A percentile compares a stretch with the other conserved stretches of the same genome.
phyloP scores from a whole-genome alignment of 2,888 invertebrate species.

The Microplitis deprimator region DNA sequence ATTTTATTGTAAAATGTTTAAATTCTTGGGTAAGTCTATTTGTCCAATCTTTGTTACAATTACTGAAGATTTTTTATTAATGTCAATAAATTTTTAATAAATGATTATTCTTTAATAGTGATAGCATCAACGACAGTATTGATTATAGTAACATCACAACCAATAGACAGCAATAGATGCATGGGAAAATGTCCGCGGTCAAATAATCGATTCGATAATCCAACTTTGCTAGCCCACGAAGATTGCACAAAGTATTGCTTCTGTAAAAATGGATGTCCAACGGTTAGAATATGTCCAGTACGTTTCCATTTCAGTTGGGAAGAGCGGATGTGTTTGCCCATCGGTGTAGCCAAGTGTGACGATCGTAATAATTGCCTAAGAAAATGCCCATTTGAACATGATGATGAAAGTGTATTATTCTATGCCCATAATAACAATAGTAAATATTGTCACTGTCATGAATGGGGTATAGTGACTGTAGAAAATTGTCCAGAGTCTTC shows the following conservation, averaged over 20 bases:
- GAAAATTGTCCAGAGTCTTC: background rate
- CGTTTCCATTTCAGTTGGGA: constrained; percentile 41
- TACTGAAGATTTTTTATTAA: background rate
- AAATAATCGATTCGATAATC: constrained; percentile 2
- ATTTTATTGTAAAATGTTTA: background rate
- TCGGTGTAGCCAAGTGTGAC: background rate
- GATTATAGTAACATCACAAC: background rate
- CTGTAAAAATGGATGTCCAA: constrained; percentile 47
- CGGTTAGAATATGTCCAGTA: constrained; percentile 41
- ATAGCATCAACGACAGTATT: background rate
- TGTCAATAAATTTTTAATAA: background rate
- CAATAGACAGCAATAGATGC: background rate
- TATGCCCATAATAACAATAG: background rate
- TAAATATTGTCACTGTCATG: background rate
- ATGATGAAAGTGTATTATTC: background rate
- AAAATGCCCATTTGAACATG: background rate
- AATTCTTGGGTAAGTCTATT: background rate
- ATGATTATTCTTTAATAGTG: background rate
- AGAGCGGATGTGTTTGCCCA: background rate
- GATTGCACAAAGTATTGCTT: constrained; percentile 49
- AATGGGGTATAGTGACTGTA: background rate
- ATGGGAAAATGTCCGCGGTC: constrained; percentile 14
- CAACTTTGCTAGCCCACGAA: constrained; percentile 18
- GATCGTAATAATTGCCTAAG: background rate
- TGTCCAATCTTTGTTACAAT: background rate